Base-by-base conservation (phyloP, 2,888 invertebrate species). In the Reticulitermes lucifugus region DNA sequence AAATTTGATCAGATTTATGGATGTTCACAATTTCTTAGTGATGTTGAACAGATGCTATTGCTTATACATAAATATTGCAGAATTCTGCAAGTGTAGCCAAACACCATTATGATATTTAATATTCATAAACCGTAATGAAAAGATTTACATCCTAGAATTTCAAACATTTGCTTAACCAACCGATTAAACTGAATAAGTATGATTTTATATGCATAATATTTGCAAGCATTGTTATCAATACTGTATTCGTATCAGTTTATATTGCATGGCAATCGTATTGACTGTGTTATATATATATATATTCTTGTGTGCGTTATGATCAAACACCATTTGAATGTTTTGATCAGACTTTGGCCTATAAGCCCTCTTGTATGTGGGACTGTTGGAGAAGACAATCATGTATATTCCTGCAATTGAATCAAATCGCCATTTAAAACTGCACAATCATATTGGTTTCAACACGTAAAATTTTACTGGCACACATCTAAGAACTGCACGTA, bases 321-420 rank as follows among this genome's bases (percentile, higher is more conserved):
- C 21, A 41, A 80, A 80, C 80, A 80, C 80, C 80, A 80, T 22
- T 59, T 79, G 18, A 59, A 80, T 22, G 10, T 59, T 80, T 55
- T 41, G 29, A 80, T 35, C 35, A 43, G 43, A 59, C 46, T 81
- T 81, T 81, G 81, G 81, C 81, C 70, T 81, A 81, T 81, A 65
- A 65, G 60, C 65, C 81, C 70, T 70, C 81, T 81, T 35, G 25
- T 22, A 80, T 81, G 81, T 70, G 81, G 81, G 41, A 70, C 70
- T 81, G 70, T 70, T 81, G 65, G 46, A 77, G 70, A 81, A 43
- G 81, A 81, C 81, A 81, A 81, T 81, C 81, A 81, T 41, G 43
- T 81, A 43, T 65, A 59, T 81, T 25, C 65, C 22, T 81, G 35
- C n/a, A 81, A 81, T 14, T 81, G 43, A 81, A 65, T 81, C 41